Conservation (phyloP, 2,888 invertebrate species). For the Lutraria lutraria region DNA sequence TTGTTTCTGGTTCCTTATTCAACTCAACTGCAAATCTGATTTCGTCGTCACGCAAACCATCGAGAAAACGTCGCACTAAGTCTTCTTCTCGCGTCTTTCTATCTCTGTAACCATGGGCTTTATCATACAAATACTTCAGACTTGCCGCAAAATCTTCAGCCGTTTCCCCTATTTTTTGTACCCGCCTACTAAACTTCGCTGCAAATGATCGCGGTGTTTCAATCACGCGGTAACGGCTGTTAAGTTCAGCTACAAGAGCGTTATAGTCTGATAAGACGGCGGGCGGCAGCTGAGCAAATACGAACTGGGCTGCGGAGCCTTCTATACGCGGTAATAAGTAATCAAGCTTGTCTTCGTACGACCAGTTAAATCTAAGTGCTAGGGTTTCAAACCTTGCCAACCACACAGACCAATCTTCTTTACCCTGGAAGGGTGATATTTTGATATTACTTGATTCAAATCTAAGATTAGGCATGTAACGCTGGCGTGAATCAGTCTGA, state of each 20-base stretch:
- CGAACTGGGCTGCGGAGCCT: conserved; percentile 39
- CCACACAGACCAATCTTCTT: conserved; percentile 48
- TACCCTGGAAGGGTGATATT: conserved; percentile 28
- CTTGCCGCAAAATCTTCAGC: conserved; percentile 47
- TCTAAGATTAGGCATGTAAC: not conserved
- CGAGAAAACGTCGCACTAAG: conserved; percentile 30
- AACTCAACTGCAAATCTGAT: conserved; percentile 49
- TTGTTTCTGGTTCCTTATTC: conserved; percentile 33
- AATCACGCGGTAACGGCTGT: conserved; percentile 27
- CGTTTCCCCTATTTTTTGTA: conserved; percentile 25
- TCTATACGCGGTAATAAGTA: conserved; percentile 34
- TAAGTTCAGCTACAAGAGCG: not conserved
- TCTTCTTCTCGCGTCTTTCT: conserved; percentile 42
- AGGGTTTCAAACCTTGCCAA: conserved; percentile 24
- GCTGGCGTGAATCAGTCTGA: not conserved
- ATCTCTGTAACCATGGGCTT: conserved; percentile 32
- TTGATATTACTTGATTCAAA: conserved; percentile 13
- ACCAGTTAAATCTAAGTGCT: conserved; percentile 25
- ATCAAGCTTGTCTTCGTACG: conserved; percentile 22
- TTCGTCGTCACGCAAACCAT: conserved; percentile 35
- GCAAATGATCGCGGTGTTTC: conserved; percentile 37
- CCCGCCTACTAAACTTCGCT: conserved; percentile 34
- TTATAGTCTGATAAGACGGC: not conserved
- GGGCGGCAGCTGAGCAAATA: conserved; percentile 24
- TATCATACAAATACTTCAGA: conserved; percentile 40